Conservation (phyloP, 2,113 vertebrate species). For the Brachionichthys hirsutus region DNA sequence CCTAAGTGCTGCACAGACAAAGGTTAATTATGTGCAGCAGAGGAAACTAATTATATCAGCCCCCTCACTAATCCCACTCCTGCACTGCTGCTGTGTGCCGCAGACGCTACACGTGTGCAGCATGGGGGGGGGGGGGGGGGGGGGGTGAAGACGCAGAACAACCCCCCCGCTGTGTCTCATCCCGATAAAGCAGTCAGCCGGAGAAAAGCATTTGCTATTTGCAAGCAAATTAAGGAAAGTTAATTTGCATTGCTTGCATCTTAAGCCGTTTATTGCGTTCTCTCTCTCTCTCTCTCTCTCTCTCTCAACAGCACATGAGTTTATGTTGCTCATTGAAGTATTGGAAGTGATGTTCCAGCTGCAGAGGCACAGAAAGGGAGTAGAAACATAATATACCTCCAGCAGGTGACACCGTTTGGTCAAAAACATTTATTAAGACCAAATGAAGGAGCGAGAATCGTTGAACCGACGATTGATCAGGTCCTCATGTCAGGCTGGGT, state of each 20-base stretch:
- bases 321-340: slow-evolving; percentile 47
- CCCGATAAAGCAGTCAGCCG: slow-evolving; percentile 76
- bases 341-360: no score
- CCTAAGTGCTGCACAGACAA: slow-evolving; percentile 54
- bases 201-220: slow-evolving; percentile 69
- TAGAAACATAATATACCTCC: no score
- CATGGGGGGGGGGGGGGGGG: slow-evolving; percentile 42
- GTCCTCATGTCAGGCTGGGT: no score
- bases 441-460: no score
- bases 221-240: slow-evolving; percentile 72
- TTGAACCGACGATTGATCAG: no score
- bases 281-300: slow-evolving; percentile 13
- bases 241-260: slow-evolving; percentile 73
- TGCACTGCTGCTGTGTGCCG: slow-evolving; percentile 55
- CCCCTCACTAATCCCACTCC: not conserved
- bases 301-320: slow-evolving; percentile 40
- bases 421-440: no score
- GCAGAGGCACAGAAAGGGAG: no score
- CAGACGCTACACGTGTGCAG: slow-evolving; percentile 25
- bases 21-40: slow-evolving; percentile 72
- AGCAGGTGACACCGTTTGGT: no score
- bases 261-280: slow-evolving; percentile 26
- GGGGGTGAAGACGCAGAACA: slow-evolving; percentile 63
- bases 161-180: slow-evolving; percentile 55
- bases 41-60: slow-evolving; percentile 62